These are phyloP conservation scores for Zoanthus sociatus DNA, from an alignment of 92 coral and sea anemone species.

Conservation along the genomic window DNA sequence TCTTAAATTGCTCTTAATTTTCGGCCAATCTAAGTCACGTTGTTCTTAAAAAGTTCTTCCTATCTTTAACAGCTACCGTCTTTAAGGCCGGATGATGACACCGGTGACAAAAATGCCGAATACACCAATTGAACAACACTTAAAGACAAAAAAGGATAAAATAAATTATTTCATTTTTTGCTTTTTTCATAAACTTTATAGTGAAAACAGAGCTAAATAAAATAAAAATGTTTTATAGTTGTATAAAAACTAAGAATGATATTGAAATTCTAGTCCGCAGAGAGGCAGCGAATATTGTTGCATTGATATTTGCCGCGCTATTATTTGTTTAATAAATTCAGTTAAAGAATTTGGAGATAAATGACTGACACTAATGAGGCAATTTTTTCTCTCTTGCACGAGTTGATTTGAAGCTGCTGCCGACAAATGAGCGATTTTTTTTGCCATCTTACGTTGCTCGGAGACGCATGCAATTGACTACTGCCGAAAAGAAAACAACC, in stretches of 20 bases:
- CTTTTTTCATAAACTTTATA: too few relatives aligned
- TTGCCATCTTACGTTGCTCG: conserved; percentile 10
- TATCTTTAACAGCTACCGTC: too few relatives aligned
- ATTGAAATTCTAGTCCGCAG: neutral
- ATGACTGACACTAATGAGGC: neutral
- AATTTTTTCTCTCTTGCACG: neutral
- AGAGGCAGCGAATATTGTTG: neutral
- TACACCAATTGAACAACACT: too few relatives aligned
- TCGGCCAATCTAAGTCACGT: too few relatives aligned
- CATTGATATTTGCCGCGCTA: neutral
- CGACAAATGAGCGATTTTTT: neutral
- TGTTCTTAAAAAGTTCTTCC: too few relatives aligned
- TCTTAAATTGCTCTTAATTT: too few relatives aligned
- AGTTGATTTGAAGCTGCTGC: neutral
- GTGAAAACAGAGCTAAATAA: too few relatives aligned
- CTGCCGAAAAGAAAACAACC: neutral
- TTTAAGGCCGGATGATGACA: too few relatives aligned
- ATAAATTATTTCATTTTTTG: too few relatives aligned
- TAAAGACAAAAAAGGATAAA: too few relatives aligned
- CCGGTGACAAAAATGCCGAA: too few relatives aligned
- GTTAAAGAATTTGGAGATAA: neutral
- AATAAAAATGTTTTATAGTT: neutral
- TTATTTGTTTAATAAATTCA: neutral
- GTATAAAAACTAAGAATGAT: neutral
- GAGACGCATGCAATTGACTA: neutral